phyloP scores from a whole-genome alignment of 2,888 invertebrate genomes.

The Polyommatus icarus region DNA sequence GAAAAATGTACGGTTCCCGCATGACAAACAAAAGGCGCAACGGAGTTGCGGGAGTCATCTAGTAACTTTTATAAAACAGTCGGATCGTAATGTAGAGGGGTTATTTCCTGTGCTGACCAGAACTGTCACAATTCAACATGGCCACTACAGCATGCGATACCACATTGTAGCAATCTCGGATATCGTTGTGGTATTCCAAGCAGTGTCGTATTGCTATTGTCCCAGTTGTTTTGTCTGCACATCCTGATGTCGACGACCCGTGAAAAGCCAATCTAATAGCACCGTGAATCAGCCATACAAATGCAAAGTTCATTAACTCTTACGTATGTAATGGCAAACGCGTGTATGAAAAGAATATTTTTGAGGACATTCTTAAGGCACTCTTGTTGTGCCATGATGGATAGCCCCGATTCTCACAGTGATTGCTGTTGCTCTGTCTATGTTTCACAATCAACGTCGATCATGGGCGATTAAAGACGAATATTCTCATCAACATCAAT shows the following conservation, averaged over 20 bases:
- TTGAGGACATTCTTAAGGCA: not conserved
- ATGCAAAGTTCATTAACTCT: slow-evolving; percentile 29
- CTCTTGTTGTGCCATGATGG: too few relatives aligned
- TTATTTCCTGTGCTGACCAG: not conserved
- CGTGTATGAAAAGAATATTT: not conserved
- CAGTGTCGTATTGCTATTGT: slow-evolving; percentile 58
- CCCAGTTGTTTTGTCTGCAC: slow-evolving; percentile 67
- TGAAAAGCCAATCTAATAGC: slow-evolving; percentile 56
- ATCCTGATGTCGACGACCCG: slow-evolving; percentile 71
- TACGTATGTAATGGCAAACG: slow-evolving; percentile 23
- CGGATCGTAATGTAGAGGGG: too few relatives aligned
- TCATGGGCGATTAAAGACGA: too few relatives aligned
- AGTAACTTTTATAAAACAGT: too few relatives aligned
- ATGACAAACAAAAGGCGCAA: too few relatives aligned
- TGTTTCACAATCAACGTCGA: too few relatives aligned
- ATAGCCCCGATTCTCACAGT: too few relatives aligned
- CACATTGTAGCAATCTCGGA: slow-evolving; percentile 38
- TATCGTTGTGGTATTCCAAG: slow-evolving; percentile 44
- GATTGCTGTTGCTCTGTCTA: too few relatives aligned
- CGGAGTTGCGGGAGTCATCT: too few relatives aligned
- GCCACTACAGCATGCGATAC: slow-evolving; percentile 37
- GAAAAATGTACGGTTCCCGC: too few relatives aligned
- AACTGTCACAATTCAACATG: slow-evolving; percentile 19
- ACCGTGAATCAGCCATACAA: slow-evolving; percentile 42
- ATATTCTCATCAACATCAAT: too few relatives aligned